These are phyloP conservation scores for Phocides pigmalion DNA, from an alignment of 1,140 invertebrate genomes.

Conservation along the genomic window DNA sequence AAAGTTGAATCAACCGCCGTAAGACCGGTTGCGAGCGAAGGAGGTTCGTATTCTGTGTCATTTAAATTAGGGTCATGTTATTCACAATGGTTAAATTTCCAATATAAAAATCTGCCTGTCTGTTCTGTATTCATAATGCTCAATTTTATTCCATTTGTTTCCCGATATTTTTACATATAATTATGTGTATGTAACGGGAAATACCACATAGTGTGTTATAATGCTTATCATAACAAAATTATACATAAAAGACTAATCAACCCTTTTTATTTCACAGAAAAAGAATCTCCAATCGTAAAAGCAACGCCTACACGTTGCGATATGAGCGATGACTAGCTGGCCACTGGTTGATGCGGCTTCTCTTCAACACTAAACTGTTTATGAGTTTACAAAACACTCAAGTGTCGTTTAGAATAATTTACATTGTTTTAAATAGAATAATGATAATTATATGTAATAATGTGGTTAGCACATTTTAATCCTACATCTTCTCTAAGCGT, in stretches of 20 bases:
- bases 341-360: background rate
- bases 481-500: conserved; percentile 17
- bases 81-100: no score
- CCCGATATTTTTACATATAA: no score
- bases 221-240: no score
- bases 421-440: no score
- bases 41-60: conserved; percentile 32
- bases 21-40: conserved; percentile 52
- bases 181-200: no score
- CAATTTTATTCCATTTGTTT: no score
- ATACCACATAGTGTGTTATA: no score
- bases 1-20: conserved; percentile 45
- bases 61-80: no score
- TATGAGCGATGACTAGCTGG: conserved; percentile 47
- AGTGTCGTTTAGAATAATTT: conserved; percentile 7
- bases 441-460: no score
- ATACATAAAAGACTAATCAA: background rate
- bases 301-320: conserved; percentile 57
- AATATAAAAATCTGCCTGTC: no score
- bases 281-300: conserved; percentile 53
- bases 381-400: conserved; percentile 12
- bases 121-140: no score
- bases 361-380: conserved; percentile 20
- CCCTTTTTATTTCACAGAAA: conserved; percentile 48
- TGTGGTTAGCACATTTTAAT: conserved; percentile 20